Conservation (phyloP, 2,888 invertebrate genomes). For the Cephus sareptanus region DNA sequence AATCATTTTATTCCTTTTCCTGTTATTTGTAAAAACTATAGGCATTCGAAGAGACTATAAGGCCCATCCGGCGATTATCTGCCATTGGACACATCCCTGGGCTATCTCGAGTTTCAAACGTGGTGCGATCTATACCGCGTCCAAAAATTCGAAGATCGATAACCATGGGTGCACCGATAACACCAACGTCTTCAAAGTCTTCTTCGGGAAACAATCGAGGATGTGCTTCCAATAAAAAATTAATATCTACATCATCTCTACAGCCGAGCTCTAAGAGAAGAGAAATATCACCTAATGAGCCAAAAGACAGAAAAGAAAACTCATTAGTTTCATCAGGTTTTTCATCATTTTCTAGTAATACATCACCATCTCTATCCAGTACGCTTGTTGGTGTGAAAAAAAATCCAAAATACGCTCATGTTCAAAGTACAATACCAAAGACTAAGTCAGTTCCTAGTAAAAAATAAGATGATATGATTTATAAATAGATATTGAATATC, state of each 20-base stretch:
- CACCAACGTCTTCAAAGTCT: neutral
- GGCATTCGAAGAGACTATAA: constrained; percentile 22
- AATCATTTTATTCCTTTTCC: neutral
- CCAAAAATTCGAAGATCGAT: neutral
- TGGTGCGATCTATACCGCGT: constrained; percentile 17
- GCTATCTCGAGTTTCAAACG: constrained; percentile 19
- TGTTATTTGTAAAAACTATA: constrained; percentile 18
- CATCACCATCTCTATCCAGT: neutral
- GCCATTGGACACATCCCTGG: constrained; percentile 22
- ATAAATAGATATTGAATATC: neutral
- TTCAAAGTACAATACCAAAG: neutral
- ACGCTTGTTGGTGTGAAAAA: neutral
- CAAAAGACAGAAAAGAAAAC: neutral
- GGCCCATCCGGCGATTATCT: constrained; percentile 35
- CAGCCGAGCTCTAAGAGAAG: neutral
- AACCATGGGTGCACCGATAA: neutral
- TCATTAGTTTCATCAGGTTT: neutral
- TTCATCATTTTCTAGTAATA: neutral
- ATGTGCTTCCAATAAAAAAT: neutral
- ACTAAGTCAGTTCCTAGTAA: neutral
- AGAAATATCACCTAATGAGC: neutral
- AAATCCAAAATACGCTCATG: neutral
- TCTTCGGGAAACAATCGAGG: neutral
- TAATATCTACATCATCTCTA: neutral
- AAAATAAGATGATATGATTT: neutral